phyloP scores from a whole-genome alignment of 2,888 invertebrate genomes.

The Agrenia bidenticulata region DNA sequence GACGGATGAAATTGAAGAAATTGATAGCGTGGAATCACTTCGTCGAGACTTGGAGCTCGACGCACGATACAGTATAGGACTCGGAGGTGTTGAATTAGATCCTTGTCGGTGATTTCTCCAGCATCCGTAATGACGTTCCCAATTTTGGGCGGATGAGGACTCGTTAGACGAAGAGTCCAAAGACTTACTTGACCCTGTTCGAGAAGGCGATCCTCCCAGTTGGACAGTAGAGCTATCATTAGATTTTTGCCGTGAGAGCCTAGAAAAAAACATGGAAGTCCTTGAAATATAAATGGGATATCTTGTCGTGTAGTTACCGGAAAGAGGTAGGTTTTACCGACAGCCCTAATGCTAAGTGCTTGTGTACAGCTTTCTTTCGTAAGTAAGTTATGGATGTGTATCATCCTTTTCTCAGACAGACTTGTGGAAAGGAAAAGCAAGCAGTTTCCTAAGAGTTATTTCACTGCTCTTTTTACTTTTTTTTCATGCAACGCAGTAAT shows the following conservation, averaged over 20 bases:
- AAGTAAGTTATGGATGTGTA: too few relatives aligned
- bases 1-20: slow-evolving; percentile 48
- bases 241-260: slow-evolving; percentile 43
- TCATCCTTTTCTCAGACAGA: too few relatives aligned
- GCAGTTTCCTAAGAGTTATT: too few relatives aligned
- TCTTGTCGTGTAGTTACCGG: too few relatives aligned
- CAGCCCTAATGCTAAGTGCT: too few relatives aligned
- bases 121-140: slow-evolving; percentile 52
- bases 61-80: slow-evolving; percentile 49
- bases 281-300: too few relatives aligned
- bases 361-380: too few relatives aligned
- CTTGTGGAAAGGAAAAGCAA: too few relatives aligned
- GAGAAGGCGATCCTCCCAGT: slow-evolving; percentile 13
- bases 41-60: slow-evolving; percentile 33
- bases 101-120: slow-evolving; percentile 50
- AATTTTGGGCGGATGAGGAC: slow-evolving; percentile 35
- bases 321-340: too few relatives aligned
- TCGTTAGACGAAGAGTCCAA: slow-evolving; percentile 26
- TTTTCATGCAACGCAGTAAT: too few relatives aligned
- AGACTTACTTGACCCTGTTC: slow-evolving; percentile 35
- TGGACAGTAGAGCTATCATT: slow-evolving; percentile 28
- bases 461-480: too few relatives aligned
- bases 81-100: slow-evolving; percentile 47
- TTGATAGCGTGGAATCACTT: slow-evolving; percentile 50
- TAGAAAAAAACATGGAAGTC: slow-evolving; percentile 11